Percentiles rank a stretch among this genome's conserved stretches.
Evolutionary conservation across 2,888 invertebrate species (phyloP).

Genomic region (Gnatocerus cornutus): DNA sequence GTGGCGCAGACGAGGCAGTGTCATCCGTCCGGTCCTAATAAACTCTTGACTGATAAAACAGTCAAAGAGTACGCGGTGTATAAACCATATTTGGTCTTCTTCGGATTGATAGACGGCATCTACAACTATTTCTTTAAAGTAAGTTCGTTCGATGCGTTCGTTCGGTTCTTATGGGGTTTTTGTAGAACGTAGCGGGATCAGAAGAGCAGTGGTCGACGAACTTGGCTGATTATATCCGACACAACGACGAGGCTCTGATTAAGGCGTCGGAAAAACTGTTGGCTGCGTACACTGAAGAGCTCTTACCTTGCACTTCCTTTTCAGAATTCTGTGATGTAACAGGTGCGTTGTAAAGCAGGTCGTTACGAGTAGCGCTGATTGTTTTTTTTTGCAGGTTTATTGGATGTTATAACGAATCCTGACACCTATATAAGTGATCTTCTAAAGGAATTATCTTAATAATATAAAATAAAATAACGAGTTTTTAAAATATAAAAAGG

Average conservation of each 20-base stretch:
- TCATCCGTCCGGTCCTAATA: slow-evolving; percentile 78
- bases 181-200: slow-evolving; percentile 80
- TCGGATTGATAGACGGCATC: slow-evolving; percentile 88
- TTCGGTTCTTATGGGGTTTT: slow-evolving; percentile 48
- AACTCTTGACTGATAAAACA: slow-evolving; percentile 72
- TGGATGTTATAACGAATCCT: slow-evolving; percentile 80
- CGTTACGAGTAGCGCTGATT: slow-evolving; percentile 27
- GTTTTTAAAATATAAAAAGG: slow-evolving; percentile 51
- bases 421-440: slow-evolving; percentile 76
- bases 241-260: slow-evolving; percentile 92
- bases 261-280: slow-evolving; percentile 91
- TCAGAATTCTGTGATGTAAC: slow-evolving; percentile 95
- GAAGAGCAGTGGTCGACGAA: slow-evolving; percentile 92
- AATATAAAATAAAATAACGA: slow-evolving; percentile 49
- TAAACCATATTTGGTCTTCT: slow-evolving; percentile 89
- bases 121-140: slow-evolving; percentile 92
- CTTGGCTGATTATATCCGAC: slow-evolving; percentile 93
- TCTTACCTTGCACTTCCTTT: slow-evolving; percentile 92
- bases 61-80: slow-evolving; percentile 85
- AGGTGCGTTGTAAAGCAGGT: slow-evolving; percentile 73
- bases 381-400: slow-evolving; percentile 73
- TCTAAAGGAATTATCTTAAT: slow-evolving; percentile 69
- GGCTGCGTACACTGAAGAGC: slow-evolving; percentile 87
- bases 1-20: slow-evolving; percentile 84
- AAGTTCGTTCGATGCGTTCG: slow-evolving; percentile 57